Conservation (phyloP, 2,113 vertebrate species). For the Crotophaga sulcirostris region DNA sequence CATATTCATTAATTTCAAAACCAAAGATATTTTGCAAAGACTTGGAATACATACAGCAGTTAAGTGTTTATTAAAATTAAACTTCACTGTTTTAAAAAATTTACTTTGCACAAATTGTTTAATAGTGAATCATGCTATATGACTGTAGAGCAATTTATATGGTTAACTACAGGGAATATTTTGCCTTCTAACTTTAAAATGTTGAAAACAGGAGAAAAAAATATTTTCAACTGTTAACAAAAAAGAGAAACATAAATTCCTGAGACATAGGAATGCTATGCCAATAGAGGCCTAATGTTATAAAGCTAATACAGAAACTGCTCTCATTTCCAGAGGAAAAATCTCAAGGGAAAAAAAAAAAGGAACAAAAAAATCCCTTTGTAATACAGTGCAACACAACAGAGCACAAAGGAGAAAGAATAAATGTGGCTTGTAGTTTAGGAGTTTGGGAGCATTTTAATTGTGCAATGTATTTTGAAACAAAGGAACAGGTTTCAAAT, state of each 20-base stretch:
- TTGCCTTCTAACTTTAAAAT: neutral
- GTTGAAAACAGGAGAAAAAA: neutral
- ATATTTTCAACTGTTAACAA: neutral
- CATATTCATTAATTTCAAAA: neutral
- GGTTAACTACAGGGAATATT: neutral
- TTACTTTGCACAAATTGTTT: neutral
- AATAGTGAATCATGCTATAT: neutral
- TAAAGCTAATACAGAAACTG: neutral
- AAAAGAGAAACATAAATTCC: neutral
- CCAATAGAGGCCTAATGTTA: neutral
- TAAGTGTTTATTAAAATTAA: neutral
- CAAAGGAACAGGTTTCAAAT: neutral
- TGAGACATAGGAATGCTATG: neutral
- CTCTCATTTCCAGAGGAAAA: neutral
- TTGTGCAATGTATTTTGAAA: neutral
- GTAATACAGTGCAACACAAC: neutral
- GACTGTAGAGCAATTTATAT: neutral
- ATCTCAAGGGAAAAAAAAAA: neutral
- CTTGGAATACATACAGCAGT: neutral
- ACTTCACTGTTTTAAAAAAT: neutral
- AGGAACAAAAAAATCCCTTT: neutral
- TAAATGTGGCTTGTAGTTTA: neutral
- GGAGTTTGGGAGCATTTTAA: neutral
- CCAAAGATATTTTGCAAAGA: neutral
- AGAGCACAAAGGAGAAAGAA: neutral